Evolutionary conservation across 2,113 vertebrate genomes (phyloP), one percentile per base, ranked within the genome.

Genomic region (Neoarius graeffei): DNA sequence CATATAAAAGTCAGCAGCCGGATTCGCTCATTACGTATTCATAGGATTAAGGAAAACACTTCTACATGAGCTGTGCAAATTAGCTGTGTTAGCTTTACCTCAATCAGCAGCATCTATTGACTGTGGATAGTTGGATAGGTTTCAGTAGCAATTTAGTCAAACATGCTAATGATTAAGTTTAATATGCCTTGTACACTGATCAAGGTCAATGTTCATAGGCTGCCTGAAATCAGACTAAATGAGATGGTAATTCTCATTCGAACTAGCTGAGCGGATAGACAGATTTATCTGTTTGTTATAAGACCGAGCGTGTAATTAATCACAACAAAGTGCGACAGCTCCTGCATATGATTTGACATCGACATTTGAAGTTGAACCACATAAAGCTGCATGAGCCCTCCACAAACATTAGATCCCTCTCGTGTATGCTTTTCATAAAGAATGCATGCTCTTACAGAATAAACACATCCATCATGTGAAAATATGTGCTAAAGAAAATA

Each of bases 281-380:
- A 80, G 77, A 88, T 87, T 87, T 88, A 90, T 87, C 85, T 82
- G 85, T 90, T 90, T 90, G 76, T 84, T 23, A 50, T 67, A 88
- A 83, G 88, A 64, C 85, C 56, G 15, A 86, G 74, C 84, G 87
- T 85, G 81, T 90, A 85, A 90, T 90, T 90, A 89, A 90, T 89
- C 74, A 60, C 52, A 66, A 77, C 86, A 52, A 77, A 90, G 35
- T 88, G 64, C 77, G 52, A 77, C 79, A 14, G 56, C 67, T 30
- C 71, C 62, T 83, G 81, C 86, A 90, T 85, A 84, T 71, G 84
- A 88, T 83, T 66, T 77, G 57, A 88, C 56, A 84, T 83, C 54
- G 69, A 64, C 56, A 66, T 76, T 86, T 74, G 66, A 82, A 56
- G 56, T 74, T 27, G 27, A 82, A 56, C 13, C 64, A 76, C 48